Conservation (phyloP, 2,797 vertebrate species). For the Sphenopsis melanotis region DNA sequence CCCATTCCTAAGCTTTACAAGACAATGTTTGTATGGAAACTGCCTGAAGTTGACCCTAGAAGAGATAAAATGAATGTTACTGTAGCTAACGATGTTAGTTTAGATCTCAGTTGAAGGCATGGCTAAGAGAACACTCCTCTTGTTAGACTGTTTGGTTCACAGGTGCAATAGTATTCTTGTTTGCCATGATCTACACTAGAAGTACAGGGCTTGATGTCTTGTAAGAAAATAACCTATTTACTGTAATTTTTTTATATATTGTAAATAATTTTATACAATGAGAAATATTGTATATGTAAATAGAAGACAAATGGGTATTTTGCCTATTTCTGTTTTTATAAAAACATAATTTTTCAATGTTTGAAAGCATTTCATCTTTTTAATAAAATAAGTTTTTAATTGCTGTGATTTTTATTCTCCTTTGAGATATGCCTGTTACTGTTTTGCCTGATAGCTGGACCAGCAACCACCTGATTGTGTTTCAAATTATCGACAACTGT, state of each 20-base stretch:
- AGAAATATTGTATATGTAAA: constrained; percentile 90
- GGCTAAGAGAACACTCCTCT: constrained; percentile 63
- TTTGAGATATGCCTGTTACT: not conserved
- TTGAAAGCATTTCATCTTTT: constrained; percentile 58
- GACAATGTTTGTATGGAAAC: constrained; percentile 74
- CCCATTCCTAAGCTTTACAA: constrained; percentile 41
- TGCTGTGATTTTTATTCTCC: constrained; percentile 1
- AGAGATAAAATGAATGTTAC: constrained; percentile 55
- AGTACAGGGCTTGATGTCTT: constrained; percentile 91
- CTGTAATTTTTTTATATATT: constrained; percentile 78
- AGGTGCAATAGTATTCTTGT: constrained; percentile 78
- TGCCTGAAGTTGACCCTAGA: constrained; percentile 71
- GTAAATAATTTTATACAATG: constrained; percentile 77
- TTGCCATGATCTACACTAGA: constrained; percentile 86
- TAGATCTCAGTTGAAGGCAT: constrained; percentile 62
- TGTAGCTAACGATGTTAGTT: constrained; percentile 6
- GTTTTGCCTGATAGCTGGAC: not conserved
- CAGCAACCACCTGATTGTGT: not conserved
- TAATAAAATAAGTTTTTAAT: constrained; percentile 68
- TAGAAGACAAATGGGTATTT: constrained; percentile 75
- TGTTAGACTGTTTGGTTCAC: constrained; percentile 67
- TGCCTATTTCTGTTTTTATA: constrained; percentile 69
- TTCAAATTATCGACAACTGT: not conserved
- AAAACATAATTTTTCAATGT: constrained; percentile 45
- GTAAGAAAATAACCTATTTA: constrained; percentile 83